Percentiles rank a stretch among this genome's conserved stretches.
Evolutionary conservation across 2,797 vertebrate genomes (phyloP).

Genomic region (Steatocranus sp.): DNA sequence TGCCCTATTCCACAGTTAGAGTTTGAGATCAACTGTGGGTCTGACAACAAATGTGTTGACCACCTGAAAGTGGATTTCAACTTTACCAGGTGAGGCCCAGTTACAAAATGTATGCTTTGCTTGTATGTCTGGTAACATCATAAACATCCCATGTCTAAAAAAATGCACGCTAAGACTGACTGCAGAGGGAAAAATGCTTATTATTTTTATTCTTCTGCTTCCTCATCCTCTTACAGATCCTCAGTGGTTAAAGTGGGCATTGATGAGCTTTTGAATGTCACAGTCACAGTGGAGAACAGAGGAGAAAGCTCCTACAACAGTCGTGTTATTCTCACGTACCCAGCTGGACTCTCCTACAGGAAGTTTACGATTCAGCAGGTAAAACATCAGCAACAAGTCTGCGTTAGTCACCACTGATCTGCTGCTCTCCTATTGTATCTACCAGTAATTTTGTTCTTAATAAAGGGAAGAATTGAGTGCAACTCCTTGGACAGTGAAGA

Average conservation of each 20-base stretch:
- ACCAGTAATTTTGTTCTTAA: not conserved
- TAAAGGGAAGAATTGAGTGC: conserved; percentile 64
- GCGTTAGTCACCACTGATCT: not conserved
- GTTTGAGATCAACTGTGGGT: conserved; percentile 80
- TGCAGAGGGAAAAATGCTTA: not conserved
- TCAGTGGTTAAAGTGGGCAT: conserved; percentile 73
- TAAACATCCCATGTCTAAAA: not conserved
- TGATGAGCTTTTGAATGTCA: conserved; percentile 69
- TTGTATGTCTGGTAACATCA: not conserved
- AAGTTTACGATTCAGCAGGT: conserved; percentile 67
- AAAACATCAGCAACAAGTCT: not conserved
- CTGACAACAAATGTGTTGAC: conserved; percentile 72
- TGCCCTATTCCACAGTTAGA: conserved; percentile 64
- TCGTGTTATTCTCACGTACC: conserved; percentile 70
- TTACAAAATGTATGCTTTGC: not conserved
- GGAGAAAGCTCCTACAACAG: conserved; percentile 82
- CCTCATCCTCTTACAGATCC: conserved; percentile 25
- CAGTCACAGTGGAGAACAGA: conserved; percentile 69
- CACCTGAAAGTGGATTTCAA: conserved; percentile 75
- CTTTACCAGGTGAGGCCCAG: conserved; percentile 65
- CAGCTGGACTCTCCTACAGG: conserved; percentile 77
- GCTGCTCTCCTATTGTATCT: not conserved
- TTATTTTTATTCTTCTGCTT: not conserved
- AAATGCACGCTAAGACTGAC: not conserved
- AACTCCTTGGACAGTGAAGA: conserved; percentile 54